A percentile compares a stretch with the other conserved stretches of the same genome.
phyloP scores from a whole-genome alignment of 2,797 vertebrate genomes.

The Crocodylus rhombifer region DNA sequence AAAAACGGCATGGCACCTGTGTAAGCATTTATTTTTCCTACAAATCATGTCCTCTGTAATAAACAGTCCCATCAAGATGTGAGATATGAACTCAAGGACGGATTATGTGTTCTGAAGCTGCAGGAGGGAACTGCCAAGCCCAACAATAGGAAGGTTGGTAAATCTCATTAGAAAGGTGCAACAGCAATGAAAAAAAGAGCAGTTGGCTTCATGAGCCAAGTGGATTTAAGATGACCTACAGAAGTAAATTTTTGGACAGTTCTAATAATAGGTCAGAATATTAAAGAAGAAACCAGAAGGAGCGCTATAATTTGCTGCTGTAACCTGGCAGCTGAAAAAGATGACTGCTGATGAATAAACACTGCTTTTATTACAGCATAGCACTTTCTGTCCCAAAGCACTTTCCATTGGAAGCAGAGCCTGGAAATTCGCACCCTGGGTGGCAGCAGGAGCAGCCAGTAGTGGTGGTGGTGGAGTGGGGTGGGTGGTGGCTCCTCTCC shows the following conservation, averaged over 20 bases:
- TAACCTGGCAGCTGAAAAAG: not conserved
- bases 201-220: not conserved
- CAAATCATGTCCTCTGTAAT: not conserved
- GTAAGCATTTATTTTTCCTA: conserved; percentile 1
- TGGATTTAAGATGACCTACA: not conserved
- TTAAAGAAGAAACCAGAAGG: not conserved
- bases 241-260: not conserved
- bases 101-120: not conserved
- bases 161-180: not conserved
- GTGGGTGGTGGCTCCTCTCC: no score
- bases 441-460: no score
- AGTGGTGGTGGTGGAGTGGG: no score
- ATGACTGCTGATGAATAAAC: not conserved
- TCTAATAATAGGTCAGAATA: not conserved
- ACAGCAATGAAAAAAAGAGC: not conserved
- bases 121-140: not conserved
- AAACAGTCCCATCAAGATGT: not conserved
- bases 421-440: no score
- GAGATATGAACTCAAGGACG: conserved; percentile 16
- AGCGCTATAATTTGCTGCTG: not conserved
- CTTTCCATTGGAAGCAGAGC: not conserved
- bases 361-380: not conserved
- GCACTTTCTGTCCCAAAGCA: not conserved
- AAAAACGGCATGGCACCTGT: not conserved
- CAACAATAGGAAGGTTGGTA: not conserved